Evolutionary conservation across 1,140 invertebrate genomes (phyloP), one percentile per base, ranked within the genome.

Genomic region (Cephus cinctus): DNA sequence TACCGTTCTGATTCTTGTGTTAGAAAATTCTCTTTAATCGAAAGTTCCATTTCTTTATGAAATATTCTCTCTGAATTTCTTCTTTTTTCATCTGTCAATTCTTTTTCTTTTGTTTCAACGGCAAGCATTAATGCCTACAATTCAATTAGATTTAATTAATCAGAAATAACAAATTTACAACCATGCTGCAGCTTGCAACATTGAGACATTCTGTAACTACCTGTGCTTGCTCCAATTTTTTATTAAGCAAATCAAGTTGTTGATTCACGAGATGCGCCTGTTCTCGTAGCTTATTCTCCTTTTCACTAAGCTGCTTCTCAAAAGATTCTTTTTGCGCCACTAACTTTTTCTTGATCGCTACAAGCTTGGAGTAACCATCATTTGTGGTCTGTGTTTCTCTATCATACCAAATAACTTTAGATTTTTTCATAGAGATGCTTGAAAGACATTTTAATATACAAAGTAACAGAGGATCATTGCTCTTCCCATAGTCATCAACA

Each of bases 201-300:
- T 16, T 27, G 23, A n/a, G 8, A 15, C 20, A 21, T 21, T 12
- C 21, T 45, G 15, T 36, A 11, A 31, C 42, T 58, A 76, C 74
- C 50, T 76, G 69, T 18, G 60, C 65, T 36, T 73, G 54, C 27
- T 62, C 44, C 27, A 74, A 55, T 63, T 77, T 75, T 43, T 62
- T 45, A 45, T 72, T 65, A 4, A 77, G 56, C 1, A 44, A 42
- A 31, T 34, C 25, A 14, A 77, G 41, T 25, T 76, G 72, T 15
- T 67, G 58, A 42, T 74, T 66, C 12, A 67, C 52, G 9, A 52
- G 6, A 15, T 52, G 6, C 3, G 63, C 63, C 35, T 69, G 67
- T 25, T 65, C 51, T 31, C 59, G 73, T 19, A 77, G 52, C 47
- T 66, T 59, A 5, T 32, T 55, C 43, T 73, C 71, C 18, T 67